Evolutionary conservation across 2,113 vertebrate genomes (phyloP), one percentile per base, ranked within the genome.

Genomic region (Eclectus roratus): DNA sequence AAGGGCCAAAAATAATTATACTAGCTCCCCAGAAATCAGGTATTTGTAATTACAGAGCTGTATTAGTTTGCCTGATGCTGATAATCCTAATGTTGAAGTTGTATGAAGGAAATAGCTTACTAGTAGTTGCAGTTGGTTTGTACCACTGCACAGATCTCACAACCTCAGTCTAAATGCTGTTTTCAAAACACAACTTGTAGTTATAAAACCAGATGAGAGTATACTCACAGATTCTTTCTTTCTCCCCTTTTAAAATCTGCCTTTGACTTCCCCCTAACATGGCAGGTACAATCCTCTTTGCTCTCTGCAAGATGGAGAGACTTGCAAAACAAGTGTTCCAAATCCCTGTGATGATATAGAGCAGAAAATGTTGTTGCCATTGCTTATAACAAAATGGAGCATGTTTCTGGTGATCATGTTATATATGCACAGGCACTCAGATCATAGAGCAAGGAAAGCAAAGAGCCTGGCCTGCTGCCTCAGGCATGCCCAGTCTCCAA

Each of bases 371-470:
- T 20, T 13, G 11, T 17, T 80, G 53, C 39, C 12, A 0, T 15
- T 2, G 4, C 10, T 47, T 20, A 2, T 17, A 31, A 3, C 1
- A 12, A 46, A 35, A 6, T 0, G 6, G 44, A 83, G 23, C 3
- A 0, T 1, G 1, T 44, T 84, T 65, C 63, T 80, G 49, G 25
- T 12, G 63, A 6, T 6, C 8, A 0, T 2, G 10, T 29, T 24
- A 2, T 5, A 6, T 11, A 18, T 29, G 71, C 11, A 2, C 21
- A 35, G 47, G 24, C 24, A 13, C 49, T 69, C 1, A 1, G 56
- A 28, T 41, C 39, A 2, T 0, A 50, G 39, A 46, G 39, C 25
- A 17, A 39, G n/a, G 79, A 16, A 13, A 88, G 39, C 10, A 24
- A 33, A 29, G 43, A 20, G 13, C 61, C 4, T 3, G 11, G 11